These are phyloP conservation scores for Drosophila teissieri DNA, from an alignment of 1,140 invertebrate genomes.

Conservation along the genomic window DNA sequence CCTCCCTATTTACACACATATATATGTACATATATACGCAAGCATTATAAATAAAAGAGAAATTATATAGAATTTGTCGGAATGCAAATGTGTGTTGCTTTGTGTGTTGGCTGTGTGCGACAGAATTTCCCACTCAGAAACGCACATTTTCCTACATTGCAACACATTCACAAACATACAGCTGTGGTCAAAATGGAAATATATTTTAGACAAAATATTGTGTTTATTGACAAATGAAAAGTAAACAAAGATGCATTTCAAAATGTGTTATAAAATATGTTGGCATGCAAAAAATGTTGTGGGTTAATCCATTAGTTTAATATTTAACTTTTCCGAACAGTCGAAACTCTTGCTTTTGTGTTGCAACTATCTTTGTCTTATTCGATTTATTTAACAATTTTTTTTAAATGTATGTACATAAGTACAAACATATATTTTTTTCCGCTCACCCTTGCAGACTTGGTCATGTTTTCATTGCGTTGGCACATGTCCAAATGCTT, in stretches of 20 bases:
- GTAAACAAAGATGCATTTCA: no score
- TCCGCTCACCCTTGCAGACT: background rate
- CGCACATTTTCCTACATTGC: conserved; percentile 12
- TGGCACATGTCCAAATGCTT: conserved; percentile 66
- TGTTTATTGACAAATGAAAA: background rate
- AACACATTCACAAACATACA: conserved; percentile 17
- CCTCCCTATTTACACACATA: conserved; percentile 1
- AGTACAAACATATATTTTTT: no score
- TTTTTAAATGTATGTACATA: no score
- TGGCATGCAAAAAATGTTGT: no score
- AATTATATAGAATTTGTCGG: conserved; percentile 40
- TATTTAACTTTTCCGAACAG: no score
- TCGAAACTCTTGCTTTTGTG: no score
- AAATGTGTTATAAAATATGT: background rate
- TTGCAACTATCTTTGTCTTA: no score
- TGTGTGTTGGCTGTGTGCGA: conserved; percentile 14
- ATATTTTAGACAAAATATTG: background rate
- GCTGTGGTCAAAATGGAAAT: background rate
- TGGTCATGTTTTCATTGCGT: conserved; percentile 5
- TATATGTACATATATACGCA: background rate
- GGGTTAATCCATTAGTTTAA: no score
- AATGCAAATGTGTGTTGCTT: conserved; percentile 19
- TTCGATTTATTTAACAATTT: no score
- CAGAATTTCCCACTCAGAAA: conserved; percentile 28
- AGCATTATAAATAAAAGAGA: conserved; percentile 13